Evolutionary conservation across 2,797 vertebrate species (phyloP).

Genomic region (Poeciliopsis paucimaculata): DNA sequence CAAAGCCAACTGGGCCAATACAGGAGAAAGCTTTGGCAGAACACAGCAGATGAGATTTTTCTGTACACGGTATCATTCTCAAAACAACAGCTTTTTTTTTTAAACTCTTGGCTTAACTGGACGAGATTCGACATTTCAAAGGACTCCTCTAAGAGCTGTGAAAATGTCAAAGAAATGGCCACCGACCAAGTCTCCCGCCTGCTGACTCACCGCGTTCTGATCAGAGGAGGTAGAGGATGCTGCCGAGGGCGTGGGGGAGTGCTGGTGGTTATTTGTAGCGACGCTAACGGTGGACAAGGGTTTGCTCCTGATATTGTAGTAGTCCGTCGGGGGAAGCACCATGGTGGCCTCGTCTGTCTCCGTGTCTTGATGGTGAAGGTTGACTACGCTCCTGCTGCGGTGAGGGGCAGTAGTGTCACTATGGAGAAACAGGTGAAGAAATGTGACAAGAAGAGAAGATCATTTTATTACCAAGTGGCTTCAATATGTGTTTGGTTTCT

Average conservation of each 20-base stretch:
- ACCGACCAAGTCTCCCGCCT: background rate
- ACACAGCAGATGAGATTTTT: constrained; percentile 13
- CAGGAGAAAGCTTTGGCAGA: background rate
- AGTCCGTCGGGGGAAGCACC: constrained; percentile 90
- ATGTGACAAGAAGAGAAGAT: background rate
- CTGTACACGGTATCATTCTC: background rate
- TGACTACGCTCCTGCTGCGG: constrained; percentile 90
- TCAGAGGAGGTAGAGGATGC: constrained; percentile 66
- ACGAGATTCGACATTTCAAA: background rate
- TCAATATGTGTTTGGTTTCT: background rate
- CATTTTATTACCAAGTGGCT: background rate
- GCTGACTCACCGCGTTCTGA: constrained; percentile 65
- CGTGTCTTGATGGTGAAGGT: constrained; percentile 84
- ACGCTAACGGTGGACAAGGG: constrained; percentile 12
- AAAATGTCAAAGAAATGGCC: constrained; percentile 7
- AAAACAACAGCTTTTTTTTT: constrained; percentile 9
- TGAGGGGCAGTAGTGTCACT: constrained; percentile 78
- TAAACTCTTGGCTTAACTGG: background rate
- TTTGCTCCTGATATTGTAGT: constrained; percentile 71
- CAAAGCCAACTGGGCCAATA: constrained; percentile 10
- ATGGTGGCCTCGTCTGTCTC: constrained; percentile 85
- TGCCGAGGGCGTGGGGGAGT: constrained; percentile 57
- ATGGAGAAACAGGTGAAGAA: background rate
- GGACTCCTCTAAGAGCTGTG: background rate
- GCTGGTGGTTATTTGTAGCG: constrained; percentile 53